Base-by-base conservation (phyloP, 2,113 vertebrate species). In the Vulpes ferrilata region DNA sequence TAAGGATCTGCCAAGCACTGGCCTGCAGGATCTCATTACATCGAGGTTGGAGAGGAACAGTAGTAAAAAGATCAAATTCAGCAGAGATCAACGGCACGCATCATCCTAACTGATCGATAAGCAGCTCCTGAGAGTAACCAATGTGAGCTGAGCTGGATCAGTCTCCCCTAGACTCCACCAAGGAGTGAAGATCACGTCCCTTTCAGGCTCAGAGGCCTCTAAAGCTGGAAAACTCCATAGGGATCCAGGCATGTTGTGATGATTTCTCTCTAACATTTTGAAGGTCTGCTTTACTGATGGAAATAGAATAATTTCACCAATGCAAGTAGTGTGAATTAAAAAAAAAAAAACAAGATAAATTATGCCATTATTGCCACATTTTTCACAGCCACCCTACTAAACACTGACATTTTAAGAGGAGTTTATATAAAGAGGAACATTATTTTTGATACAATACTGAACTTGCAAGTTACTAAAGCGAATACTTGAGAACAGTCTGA, bases 11-110 rank as follows among this genome's bases (percentile, higher is more conserved):
- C 93, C 92, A 76, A 86, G 73, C 88, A 55, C 35, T 59, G 59
- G 80, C 96, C 95, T 17, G 62, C 38, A 92, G 97, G 92, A 94
- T 97, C 96, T 98, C 67, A 2, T 97, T 98, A 88, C 93, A 76
- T 0, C 12, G 60, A 76, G 94, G 51, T 65, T 51, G 86, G 95
- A 91, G 57, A 48, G 95, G 59, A 59, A 27, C 81, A 74, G 97
- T 86, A 95, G 97, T 86, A 95, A 95, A 97, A 98, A 98, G 95
- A 96, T 92, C 94, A 98, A 97, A 90, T 97, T 91, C 90, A 97
- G 96, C 87, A 92, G 97, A 97, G 97, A 97, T 88, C 92, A 97
- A 98, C 12, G 32, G 87, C 92, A 65, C 5, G 38, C 84, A 89
- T 94, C 85, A 25, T 90, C 53, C 90, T 89, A 97, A 93, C 88